These are phyloP conservation scores for Erebia palarica DNA, from an alignment of 2,888 invertebrate species.

Conservation along the genomic window DNA sequence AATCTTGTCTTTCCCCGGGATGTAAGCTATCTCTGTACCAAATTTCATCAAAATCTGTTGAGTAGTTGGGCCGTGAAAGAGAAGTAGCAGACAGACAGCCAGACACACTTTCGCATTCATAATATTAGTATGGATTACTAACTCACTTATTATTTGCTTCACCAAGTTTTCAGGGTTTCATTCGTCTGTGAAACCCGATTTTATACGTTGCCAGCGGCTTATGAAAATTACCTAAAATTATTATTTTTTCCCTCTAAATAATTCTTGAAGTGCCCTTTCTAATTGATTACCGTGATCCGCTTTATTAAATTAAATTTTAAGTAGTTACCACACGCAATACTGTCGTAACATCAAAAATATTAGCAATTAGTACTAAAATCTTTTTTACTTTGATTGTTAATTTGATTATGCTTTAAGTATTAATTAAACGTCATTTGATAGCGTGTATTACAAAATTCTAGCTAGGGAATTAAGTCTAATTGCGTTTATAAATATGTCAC, in stretches of 20 bases:
- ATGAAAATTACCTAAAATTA: neutral
- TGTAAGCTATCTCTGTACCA: no score
- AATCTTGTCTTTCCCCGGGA: no score
- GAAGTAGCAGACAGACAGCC: no score
- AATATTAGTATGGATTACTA: no score
- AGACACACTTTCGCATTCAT: no score
- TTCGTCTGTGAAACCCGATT: neutral
- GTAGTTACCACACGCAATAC: conserved; percentile 39
- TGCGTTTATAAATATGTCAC: conserved; percentile 7
- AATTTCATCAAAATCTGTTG: no score
- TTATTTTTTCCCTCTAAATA: neutral
- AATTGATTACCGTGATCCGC: conserved; percentile 29
- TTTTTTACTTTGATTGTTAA: conserved; percentile 18
- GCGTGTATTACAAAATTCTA: neutral
- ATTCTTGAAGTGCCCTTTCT: conserved; percentile 1
- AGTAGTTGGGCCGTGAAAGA: no score
- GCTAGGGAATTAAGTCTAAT: neutral
- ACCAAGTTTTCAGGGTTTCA: neutral
- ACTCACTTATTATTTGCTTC: neutral
- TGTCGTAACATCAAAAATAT: conserved; percentile 15
- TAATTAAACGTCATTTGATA: conserved; percentile 5
- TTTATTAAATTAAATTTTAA: conserved; percentile 28
- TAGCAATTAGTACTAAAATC: conserved; percentile 17
- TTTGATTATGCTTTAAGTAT: conserved; percentile 12
- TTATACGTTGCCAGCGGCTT: neutral